These are phyloP conservation scores for Vireo griseus DNA, from an alignment of 2,797 vertebrate species.

Conservation along the genomic window DNA sequence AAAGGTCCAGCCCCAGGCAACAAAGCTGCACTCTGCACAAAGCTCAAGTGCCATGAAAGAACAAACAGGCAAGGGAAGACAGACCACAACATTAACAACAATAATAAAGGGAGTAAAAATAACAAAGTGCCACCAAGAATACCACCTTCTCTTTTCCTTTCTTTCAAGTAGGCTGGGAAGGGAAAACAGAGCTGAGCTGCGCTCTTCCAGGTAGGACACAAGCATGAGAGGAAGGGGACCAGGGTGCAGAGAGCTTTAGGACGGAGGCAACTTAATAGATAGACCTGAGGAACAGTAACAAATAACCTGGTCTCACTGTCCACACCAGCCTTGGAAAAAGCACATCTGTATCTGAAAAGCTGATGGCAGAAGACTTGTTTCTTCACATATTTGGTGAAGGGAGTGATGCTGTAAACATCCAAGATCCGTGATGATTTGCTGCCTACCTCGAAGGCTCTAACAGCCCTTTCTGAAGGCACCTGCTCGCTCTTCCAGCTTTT, in stretches of 20 bases:
- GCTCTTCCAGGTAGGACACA: not conserved
- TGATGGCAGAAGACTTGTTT: not conserved
- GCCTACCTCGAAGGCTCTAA: not conserved
- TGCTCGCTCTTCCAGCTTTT: not conserved
- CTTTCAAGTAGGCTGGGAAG: not conserved
- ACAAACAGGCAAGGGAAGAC: not conserved
- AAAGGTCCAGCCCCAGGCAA: not conserved
- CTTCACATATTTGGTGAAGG: not conserved
- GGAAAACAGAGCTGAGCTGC: not conserved
- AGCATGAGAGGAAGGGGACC: not conserved
- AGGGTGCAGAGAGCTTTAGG: not conserved
- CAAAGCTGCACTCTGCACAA: not conserved
- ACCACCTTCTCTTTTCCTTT: not conserved
- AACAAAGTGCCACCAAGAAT: not conserved
- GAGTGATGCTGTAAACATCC: not conserved
- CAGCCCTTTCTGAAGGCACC: not conserved
- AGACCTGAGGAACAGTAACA: not conserved
- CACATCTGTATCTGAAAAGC: not conserved
- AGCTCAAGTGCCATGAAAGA: not conserved
- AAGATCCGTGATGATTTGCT: accelerated
- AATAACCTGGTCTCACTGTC: not conserved
- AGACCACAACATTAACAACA: not conserved
- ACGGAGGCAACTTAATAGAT: not conserved
- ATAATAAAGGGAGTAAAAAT: not conserved
- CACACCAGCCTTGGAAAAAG: not conserved